Conservation (phyloP, 2,113 vertebrate genomes). For the Rissa tridactyla region DNA sequence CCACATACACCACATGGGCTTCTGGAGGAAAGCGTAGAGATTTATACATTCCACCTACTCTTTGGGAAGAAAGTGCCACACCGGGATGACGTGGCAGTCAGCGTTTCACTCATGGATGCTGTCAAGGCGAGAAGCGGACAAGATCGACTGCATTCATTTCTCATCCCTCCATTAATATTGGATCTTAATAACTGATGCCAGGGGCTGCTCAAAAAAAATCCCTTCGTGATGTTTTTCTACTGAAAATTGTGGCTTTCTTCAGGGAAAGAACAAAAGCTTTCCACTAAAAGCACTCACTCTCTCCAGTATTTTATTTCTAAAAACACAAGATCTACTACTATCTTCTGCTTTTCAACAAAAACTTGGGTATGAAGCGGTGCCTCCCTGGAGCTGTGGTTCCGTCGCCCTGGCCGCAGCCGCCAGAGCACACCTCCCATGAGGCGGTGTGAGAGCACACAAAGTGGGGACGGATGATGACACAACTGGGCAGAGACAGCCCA, state of each 20-base stretch:
- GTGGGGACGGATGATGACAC: not conserved
- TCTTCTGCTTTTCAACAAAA: not conserved
- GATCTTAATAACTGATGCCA: not conserved
- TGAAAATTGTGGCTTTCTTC: not conserved
- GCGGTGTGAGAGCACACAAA: not conserved
- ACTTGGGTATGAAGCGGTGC: not conserved
- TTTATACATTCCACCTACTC: not conserved
- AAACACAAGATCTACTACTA: not conserved
- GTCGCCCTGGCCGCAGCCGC: rapidly evolving
- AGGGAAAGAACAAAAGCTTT: not conserved
- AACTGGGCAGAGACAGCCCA: not conserved
- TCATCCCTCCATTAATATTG: not conserved
- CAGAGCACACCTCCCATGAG: not conserved
- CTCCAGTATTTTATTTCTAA: not conserved
- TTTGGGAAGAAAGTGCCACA: not conserved
- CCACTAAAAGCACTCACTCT: not conserved
- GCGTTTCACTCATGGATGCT: not conserved
- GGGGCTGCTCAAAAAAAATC: not conserved
- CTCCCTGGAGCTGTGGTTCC: not conserved
- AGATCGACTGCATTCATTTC: not conserved
- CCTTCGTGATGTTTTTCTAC: not conserved
- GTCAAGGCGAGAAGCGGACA: not conserved
- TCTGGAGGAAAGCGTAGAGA: not conserved
- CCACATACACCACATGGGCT: not conserved
- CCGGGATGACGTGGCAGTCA: not conserved